Evolutionary conservation across 2,888 invertebrate species (phyloP).

Genomic region (Tortrix viridana): DNA sequence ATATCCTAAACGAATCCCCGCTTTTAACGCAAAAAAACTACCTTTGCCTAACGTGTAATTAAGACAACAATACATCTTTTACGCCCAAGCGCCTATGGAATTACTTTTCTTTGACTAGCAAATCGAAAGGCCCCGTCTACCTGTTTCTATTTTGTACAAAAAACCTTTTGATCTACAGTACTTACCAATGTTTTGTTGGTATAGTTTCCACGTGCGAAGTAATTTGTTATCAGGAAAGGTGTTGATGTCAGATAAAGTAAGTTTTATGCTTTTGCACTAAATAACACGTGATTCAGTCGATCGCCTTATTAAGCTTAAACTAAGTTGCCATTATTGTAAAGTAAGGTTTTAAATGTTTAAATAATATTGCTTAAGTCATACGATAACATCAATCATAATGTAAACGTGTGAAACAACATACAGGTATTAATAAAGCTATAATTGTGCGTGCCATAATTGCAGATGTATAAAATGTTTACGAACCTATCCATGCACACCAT

Average conservation of each 20-base stretch:
- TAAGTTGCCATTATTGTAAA: too few relatives aligned
- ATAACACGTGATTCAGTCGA: background rate
- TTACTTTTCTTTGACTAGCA: constrained; percentile 43
- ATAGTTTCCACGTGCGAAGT: constrained; percentile 4
- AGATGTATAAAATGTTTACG: too few relatives aligned
- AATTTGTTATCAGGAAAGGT: constrained; percentile 15
- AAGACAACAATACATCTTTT: constrained; percentile 37
- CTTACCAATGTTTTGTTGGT: background rate
- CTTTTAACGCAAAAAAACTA: constrained; percentile 6
- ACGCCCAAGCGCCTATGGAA: constrained; percentile 39
- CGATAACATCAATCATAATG: too few relatives aligned
- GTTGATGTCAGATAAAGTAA: background rate
- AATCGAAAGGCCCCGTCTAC: constrained; percentile 46
- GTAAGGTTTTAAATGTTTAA: too few relatives aligned
- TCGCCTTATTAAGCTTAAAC: background rate
- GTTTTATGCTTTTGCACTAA: background rate
- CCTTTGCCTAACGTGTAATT: constrained; percentile 7
- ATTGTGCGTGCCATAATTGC: too few relatives aligned
- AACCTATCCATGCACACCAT: too few relatives aligned
- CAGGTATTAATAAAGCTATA: too few relatives aligned
- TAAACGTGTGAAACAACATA: too few relatives aligned
- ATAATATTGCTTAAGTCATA: too few relatives aligned
- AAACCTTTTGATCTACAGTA: background rate
- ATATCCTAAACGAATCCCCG: background rate
- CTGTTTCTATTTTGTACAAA: constrained; percentile 35